Conservation (phyloP, 2,113 vertebrate genomes). For the Ictidomys tridecemlineatus region DNA sequence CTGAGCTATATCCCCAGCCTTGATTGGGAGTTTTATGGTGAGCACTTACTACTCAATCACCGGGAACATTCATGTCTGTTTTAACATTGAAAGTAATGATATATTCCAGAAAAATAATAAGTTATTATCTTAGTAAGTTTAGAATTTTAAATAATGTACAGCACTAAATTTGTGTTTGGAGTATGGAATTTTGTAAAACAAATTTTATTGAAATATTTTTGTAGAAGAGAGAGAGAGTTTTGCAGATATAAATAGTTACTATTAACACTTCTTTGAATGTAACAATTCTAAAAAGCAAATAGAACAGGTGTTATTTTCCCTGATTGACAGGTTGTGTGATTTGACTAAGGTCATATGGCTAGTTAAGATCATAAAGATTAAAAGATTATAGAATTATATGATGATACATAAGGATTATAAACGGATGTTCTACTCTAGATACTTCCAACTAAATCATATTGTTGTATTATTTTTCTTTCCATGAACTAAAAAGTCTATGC, state of each 20-base stretch:
- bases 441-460: constrained; percentile 1
- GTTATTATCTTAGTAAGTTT: not conserved
- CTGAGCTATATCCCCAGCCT: not conserved
- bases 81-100: not conserved
- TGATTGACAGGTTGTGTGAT: not conserved
- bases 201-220: not conserved
- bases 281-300: not conserved
- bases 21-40: not conserved
- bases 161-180: not conserved
- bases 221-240: not conserved
- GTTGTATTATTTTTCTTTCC: constrained; percentile 8
- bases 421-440: constrained; percentile 16
- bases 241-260: not conserved
- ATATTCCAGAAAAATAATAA: not conserved
- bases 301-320: not conserved
- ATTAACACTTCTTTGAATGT: not conserved
- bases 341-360: constrained; percentile 30
- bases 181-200: not conserved
- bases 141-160: constrained; percentile 3
- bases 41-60: not conserved
- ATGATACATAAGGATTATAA: not conserved
- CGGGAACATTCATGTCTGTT: not conserved
- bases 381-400: not conserved
- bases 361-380: not conserved
- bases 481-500: not conserved